A percentile compares a stretch with the other conserved stretches of the same genome.
Evolutionary conservation across 2,797 vertebrate species (phyloP).

Genomic region (Xyrichtys novacula): DNA sequence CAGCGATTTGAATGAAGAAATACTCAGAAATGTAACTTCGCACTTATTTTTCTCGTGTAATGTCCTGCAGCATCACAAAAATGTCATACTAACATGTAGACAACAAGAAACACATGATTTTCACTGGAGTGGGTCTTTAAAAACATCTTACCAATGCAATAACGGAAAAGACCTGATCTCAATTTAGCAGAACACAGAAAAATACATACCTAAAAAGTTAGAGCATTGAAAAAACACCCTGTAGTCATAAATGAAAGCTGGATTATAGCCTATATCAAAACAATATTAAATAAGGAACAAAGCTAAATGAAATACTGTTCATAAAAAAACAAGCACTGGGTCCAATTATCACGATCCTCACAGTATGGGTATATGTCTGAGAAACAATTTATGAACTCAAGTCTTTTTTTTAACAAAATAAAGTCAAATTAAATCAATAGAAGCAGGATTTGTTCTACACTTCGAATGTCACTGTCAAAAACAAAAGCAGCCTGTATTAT

Average conservation of each 20-base stretch:
- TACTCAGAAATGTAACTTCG: too few relatives aligned
- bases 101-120: too few relatives aligned
- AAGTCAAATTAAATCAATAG: not conserved
- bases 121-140: too few relatives aligned
- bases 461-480: not conserved
- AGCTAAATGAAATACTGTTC: not conserved
- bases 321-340: constrained; percentile 4
- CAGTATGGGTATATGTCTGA: not conserved
- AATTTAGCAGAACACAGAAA: not conserved
- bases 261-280: not conserved
- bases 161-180: not conserved
- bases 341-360: not conserved
- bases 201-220: not conserved
- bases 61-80: too few relatives aligned
- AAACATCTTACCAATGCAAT: not conserved
- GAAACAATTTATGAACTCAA: not conserved
- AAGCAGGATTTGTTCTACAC: not conserved
- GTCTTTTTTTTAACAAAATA: not conserved
- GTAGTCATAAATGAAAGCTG: not conserved
- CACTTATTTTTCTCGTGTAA: too few relatives aligned
- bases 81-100: too few relatives aligned
- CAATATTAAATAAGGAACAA: not conserved
- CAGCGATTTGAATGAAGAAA: too few relatives aligned
- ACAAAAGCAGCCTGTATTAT: not conserved
- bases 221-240: not conserved